Conservation (phyloP, 2,113 vertebrate species). For the Centropus bengalensis region DNA sequence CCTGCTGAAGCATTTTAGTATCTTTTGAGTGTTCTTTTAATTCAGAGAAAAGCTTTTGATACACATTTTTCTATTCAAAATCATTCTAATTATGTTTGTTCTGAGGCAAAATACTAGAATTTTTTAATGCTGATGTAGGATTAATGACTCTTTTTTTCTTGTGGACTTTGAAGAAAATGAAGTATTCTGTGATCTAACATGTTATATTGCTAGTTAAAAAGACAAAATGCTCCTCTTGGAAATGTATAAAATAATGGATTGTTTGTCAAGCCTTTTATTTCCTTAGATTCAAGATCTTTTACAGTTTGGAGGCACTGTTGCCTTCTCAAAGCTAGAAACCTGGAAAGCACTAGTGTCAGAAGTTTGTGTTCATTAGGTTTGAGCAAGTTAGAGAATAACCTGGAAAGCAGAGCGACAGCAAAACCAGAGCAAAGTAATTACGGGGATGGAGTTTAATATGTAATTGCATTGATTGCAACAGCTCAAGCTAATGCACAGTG, state of each 20-base stretch:
- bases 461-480: background rate
- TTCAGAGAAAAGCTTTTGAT: background rate
- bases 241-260: background rate
- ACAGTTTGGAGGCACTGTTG: background rate
- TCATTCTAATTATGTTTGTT: background rate
- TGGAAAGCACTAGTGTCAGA: background rate
- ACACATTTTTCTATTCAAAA: background rate
- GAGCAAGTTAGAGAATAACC: background rate
- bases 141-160: background rate
- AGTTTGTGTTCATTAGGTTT: background rate
- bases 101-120: background rate
- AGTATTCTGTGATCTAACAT: background rate
- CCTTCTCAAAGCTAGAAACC: background rate
- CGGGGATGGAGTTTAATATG: background rate
- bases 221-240: background rate
- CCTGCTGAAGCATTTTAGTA: background rate
- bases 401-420: background rate
- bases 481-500: background rate
- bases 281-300: background rate
- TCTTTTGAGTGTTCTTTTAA: background rate
- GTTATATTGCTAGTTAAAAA: background rate
- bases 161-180: background rate
- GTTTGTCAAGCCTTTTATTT: background rate
- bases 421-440: background rate
- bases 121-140: background rate